Evolutionary conservation across 2,888 invertebrate genomes (phyloP), one percentile per base, ranked within the genome.

Genomic region (Napeogenes sylphis): DNA sequence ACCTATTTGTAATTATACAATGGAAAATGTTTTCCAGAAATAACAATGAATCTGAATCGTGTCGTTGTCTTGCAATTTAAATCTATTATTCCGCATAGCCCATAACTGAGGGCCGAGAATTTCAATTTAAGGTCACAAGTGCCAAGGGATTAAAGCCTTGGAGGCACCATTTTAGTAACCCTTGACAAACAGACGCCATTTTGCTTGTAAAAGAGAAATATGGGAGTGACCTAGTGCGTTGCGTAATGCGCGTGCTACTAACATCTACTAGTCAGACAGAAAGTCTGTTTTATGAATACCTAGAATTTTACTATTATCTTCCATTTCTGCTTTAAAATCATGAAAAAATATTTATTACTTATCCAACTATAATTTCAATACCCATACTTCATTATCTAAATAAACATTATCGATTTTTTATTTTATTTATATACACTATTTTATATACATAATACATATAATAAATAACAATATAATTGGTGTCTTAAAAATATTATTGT

Each of bases 71-170:
- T 45, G 46, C 51, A 59, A 59, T 61, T 59, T 59, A 47, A 59
- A 66, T 61, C 46, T 51, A 51, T 47, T 42, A 45, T 45, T 59
- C 45, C 65, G 65, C 67, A 69, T 51, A 51, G 30, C 51, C 51
- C 51, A 51, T 51, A 51, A 51, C 51, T 51, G 51, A 51, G 70
- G 71, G 69, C 60, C 59, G 68, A 68, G 70, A 73, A 73, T 75
- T 75, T 73, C 71, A 73, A 75, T 75, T 73, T 73, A 64, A 70
- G 68, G 69, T 68, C 67, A 65, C 63, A 63, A 66, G 65, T 65
- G 67, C 67, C 59, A 61, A 71, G 73, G 73, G 72, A 74, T 73
- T 71, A 68, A 67, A 65, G 61, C 63, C 70, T 70, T 66, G 64
- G 62, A 71, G 69, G 72, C 68, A 64, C 72, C 65, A 73, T 74